Conservation (phyloP, 2,888 invertebrate genomes). For the Folsomia candida region DNA sequence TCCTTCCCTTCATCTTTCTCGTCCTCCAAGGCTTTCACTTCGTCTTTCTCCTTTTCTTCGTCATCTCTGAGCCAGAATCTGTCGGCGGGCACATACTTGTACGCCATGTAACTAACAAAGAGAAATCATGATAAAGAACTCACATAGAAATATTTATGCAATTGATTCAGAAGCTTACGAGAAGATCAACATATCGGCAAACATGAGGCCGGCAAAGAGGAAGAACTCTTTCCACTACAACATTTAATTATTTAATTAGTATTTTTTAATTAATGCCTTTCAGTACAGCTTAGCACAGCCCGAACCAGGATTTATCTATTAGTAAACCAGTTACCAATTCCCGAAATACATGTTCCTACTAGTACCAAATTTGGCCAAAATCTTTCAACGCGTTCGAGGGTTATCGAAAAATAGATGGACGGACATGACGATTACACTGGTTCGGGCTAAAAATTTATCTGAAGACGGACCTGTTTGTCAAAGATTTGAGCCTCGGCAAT, state of each 20-base stretch:
- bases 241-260: too few relatives aligned
- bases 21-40: too few relatives aligned
- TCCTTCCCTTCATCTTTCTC: too few relatives aligned
- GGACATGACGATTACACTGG: too few relatives aligned
- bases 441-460: too few relatives aligned
- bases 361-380: too few relatives aligned
- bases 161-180: constrained; percentile 53
- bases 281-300: too few relatives aligned
- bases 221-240: constrained; percentile 79
- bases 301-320: too few relatives aligned
- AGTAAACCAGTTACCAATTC: too few relatives aligned
- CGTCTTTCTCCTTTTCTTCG: constrained; percentile 15
- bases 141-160: not conserved
- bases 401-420: too few relatives aligned
- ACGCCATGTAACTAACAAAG: constrained; percentile 64
- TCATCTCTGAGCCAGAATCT: constrained; percentile 28
- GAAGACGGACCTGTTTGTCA: constrained; percentile 62
- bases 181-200: constrained; percentile 77
- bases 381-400: too few relatives aligned
- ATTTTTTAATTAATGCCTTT: constrained; percentile 9
- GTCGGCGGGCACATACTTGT: constrained; percentile 69
- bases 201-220: constrained; percentile 82
- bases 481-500: constrained; percentile 77
- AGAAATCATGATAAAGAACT: not conserved
- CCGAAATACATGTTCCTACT: too few relatives aligned